Evolutionary conservation across 2,888 invertebrate genomes (phyloP), one percentile per base, ranked within the genome.

Genomic region (Lottia scabra): DNA sequence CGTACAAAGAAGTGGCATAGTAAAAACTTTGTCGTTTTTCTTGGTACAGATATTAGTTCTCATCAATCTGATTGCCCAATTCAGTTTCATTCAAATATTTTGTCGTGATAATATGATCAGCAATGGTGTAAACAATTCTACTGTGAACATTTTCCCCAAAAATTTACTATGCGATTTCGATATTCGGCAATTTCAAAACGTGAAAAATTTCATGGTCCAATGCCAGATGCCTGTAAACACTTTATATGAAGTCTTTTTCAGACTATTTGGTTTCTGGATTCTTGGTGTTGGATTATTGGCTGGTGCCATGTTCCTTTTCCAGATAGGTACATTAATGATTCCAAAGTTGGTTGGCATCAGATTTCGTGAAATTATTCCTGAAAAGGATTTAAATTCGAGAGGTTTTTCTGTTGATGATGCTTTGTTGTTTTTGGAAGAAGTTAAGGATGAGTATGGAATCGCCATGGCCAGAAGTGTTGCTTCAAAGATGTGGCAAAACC

Each of bases 331-430:
- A 23, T 23, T 56, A 23, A 13, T 56, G 19, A 13, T 56, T 13
- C 56, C 56, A 8, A 6, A 6, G 23, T 56, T 56, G 8, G 56
- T 56, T 13, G 23, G 19, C 2, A 19, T 56, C 23, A 19, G 56
- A 56, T 56, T 19, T 13, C 56, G 56, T 56, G 56, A 23, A 56
- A 56, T 56, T 56, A 56, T 56, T 56, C 56, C 56, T 23, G 56
- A 56, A 23, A 56, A 56, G 13, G 0, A 23, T 0, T 23, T 56
- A 23, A 56, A 23, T 12, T 23, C 12, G 23, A 56, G 56, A 56
- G 56, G 56, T 23, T 56, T 56, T 56, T 56, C 19, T 56, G 10
- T 56, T 15, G 56, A 56, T 23, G 56, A 56, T 56, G 56, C 56
- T 1, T 19, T 56, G 56, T 13, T 56, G 13, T 56, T 23, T 56